Conservation (phyloP, 2,888 invertebrate species). For the Andricus quercusramuli region DNA sequence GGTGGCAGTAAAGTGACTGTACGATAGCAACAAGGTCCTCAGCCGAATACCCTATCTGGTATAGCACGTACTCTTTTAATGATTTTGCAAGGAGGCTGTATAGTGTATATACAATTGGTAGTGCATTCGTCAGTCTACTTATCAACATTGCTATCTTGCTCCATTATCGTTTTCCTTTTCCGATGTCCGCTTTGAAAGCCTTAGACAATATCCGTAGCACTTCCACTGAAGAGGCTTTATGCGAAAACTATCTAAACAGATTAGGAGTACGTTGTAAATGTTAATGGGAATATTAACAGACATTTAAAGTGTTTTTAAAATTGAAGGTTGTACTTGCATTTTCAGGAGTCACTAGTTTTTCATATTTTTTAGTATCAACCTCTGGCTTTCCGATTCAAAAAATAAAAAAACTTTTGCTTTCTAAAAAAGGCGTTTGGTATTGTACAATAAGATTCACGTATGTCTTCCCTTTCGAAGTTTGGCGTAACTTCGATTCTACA, state of each 20-base stretch:
- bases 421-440: too few species aligned
- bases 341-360: too few species aligned
- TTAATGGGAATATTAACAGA: neutral
- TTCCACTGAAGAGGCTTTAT: neutral
- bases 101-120: neutral
- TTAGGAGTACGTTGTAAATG: neutral
- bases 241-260: constrained; percentile 2
- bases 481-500: too few species aligned
- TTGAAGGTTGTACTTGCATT: too few species aligned
- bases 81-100: constrained; percentile 33
- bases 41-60: constrained; percentile 27
- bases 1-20: constrained; percentile 26
- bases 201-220: neutral
- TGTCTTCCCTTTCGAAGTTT: too few species aligned
- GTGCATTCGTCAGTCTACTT: constrained; percentile 14
- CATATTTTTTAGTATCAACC: too few species aligned
- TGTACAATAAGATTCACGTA: too few species aligned
- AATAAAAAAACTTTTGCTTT: too few species aligned
- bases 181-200: neutral
- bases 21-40: constrained; percentile 26
- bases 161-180: constrained; percentile 24
- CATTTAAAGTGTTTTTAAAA: neutral
- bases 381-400: too few species aligned
- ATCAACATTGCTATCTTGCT: constrained; percentile 30
- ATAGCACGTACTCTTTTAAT: constrained; percentile 30